phyloP scores from a whole-genome alignment of 2,113 vertebrate species.

The Arothron firmamentum region DNA sequence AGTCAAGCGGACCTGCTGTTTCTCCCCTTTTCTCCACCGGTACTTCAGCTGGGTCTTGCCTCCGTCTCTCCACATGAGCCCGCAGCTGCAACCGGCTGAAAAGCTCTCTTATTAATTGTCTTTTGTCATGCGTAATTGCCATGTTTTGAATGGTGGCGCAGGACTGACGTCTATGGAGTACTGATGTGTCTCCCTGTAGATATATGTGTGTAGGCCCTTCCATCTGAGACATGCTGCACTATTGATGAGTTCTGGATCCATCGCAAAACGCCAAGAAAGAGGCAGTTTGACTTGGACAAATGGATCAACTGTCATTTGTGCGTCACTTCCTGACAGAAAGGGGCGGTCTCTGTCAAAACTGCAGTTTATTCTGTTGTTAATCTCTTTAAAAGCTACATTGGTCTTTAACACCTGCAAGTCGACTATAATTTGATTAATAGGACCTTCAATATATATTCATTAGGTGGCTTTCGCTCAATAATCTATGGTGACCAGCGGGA shows the following conservation, averaged over 20 bases:
- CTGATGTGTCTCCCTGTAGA: constrained; percentile 14
- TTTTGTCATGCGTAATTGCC: constrained; percentile 95
- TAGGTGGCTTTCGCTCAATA: constrained; percentile 87
- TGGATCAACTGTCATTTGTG: constrained; percentile 25
- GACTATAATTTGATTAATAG: constrained; percentile 94
- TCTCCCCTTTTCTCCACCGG: constrained; percentile 64
- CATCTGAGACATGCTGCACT: neutral
- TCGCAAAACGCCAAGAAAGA: neutral
- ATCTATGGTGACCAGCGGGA: constrained; percentile 89
- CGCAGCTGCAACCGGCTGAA: constrained; percentile 94
- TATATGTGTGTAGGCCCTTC: neutral
- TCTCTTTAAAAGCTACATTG: constrained; percentile 74
- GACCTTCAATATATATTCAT: constrained; percentile 95
- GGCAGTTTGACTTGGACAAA: constrained; percentile 4
- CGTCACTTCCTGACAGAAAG: constrained; percentile 64
- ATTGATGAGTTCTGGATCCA: neutral
- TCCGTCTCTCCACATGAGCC: constrained; percentile 84
- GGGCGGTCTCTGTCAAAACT: constrained; percentile 62
- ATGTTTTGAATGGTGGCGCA: constrained; percentile 78
- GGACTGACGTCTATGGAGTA: constrained; percentile 77
- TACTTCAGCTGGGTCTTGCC: constrained; percentile 79
- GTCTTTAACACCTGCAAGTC: constrained; percentile 90
- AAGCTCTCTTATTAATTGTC: constrained; percentile 91
- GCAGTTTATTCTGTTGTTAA: constrained; percentile 79
- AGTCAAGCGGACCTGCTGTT: constrained; percentile 18